Percentiles rank a stretch among this genome's conserved stretches.
These are phyloP conservation scores for Brachionus calyciflorus DNA, from an alignment of 1,140 invertebrate genomes.

Conservation along the genomic window DNA sequence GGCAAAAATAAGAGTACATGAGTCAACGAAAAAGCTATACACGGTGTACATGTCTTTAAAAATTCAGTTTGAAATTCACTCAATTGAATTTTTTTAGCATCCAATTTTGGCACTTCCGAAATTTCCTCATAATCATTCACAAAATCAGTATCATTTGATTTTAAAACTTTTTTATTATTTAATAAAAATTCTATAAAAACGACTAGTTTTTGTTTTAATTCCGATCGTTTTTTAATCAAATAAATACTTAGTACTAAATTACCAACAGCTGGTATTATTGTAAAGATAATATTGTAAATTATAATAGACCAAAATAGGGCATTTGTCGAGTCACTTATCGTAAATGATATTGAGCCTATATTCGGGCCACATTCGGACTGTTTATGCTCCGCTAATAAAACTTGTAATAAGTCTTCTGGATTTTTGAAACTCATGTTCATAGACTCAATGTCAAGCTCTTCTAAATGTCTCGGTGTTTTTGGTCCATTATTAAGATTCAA, in stretches of 20 bases:
- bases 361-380: slow-evolving; percentile 25
- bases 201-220: background rate
- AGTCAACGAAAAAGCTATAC: slow-evolving; percentile 30
- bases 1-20: slow-evolving; percentile 28
- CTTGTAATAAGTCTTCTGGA: background rate
- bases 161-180: background rate
- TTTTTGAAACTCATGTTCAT: background rate
- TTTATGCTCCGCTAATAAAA: background rate
- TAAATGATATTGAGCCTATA: background rate
- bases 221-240: slow-evolving; percentile 10
- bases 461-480: no score
- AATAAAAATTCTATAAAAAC: background rate
- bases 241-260: slow-evolving; percentile 10
- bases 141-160: background rate
- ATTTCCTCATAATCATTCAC: slow-evolving; percentile 1
- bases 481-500: slow-evolving; percentile 24
- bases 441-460: no score
- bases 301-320: slow-evolving; percentile 42
- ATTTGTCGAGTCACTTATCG: slow-evolving; percentile 20
- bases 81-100: background rate
- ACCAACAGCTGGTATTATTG: slow-evolving; percentile 2
- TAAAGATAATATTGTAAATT: slow-evolving; percentile 34
- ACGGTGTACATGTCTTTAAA: slow-evolving; percentile 39
- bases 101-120: background rate
- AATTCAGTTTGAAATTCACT: slow-evolving; percentile 32